Base-by-base conservation (phyloP, 1,140 invertebrate species). In the Galendromus occidentalis region DNA sequence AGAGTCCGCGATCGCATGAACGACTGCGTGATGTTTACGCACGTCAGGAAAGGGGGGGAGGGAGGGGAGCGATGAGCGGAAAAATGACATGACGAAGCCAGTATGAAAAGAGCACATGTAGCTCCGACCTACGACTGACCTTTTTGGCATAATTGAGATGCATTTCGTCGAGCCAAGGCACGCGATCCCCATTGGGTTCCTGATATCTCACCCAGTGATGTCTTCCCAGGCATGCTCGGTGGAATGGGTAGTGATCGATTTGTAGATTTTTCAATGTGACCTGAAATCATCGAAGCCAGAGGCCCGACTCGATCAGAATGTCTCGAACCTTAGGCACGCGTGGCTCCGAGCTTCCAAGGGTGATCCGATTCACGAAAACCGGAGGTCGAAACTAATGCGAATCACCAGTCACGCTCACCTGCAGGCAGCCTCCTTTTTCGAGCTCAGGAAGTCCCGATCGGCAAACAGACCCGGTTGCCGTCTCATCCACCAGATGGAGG, bases 221-320 rank as follows among this genome's bases (percentile, higher is more conserved):
- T 68, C 90, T 80, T 75, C 87, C 86, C 9, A 84, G 83, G 72
- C 77, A 83, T 66, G 91, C 90, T 71, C 91, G 82, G 76, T 96
- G 91, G 79, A 94, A 97, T 0, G 94, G 94, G 79, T 98, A 98
- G 73, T 91, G 88, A 76, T 98, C 94, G 9, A 97, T 78, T 74
- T 91, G 85, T 73, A 98, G 85, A 73, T 85, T 78, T 29, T 73
- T 80, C 22, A 98, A 75, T 5, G 86, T 86, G 42, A 98, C 84
- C 79, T 97, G 93, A 66, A 98, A 77, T n/a, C 92, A 90, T 2
- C 90, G 87, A 85, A 70, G 86, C 83, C 44, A 94, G 74, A 63
- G 87, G 84, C 0, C 88, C 87, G 80, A 89, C 84, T 64, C 81
- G 80, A 1, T 87, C 91, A 68, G 87, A 79, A 6, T 87, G 87